A percentile compares a stretch with the other conserved stretches of the same genome.
These are phyloP conservation scores for Gasteruption jaculator DNA, from an alignment of 2,888 invertebrate genomes.

Conservation along the genomic window DNA sequence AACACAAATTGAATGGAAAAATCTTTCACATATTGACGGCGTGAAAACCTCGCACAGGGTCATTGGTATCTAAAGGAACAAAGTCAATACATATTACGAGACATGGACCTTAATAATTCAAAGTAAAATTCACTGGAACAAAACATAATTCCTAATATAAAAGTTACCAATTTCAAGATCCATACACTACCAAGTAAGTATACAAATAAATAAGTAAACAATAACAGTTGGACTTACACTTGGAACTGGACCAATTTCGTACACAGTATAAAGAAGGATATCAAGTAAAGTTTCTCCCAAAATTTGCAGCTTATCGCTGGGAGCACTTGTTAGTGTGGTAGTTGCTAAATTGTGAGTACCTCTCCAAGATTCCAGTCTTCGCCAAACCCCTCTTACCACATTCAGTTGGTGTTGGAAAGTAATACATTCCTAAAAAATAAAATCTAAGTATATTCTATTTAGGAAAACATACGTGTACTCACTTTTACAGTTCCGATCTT, in stretches of 20 bases:
- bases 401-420: constrained; percentile 87
- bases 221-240: constrained; percentile 37
- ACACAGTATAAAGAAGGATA: constrained; percentile 69
- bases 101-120: not conserved
- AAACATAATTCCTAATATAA: constrained; percentile 3
- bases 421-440: constrained; percentile 69
- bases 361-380: constrained; percentile 63
- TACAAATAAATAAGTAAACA: constrained; percentile 4
- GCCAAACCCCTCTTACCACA: constrained; percentile 72
- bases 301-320: constrained; percentile 79
- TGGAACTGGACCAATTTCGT: constrained; percentile 56
- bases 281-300: constrained; percentile 80
- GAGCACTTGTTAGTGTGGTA: constrained; percentile 58
- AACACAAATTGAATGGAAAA: constrained; percentile 72
- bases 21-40: constrained; percentile 56
- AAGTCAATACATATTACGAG: constrained; percentile 2
- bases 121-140: too few species aligned
- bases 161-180: not conserved
- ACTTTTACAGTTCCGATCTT: too few species aligned
- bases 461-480: too few species aligned
- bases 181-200: not conserved
- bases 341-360: constrained; percentile 48
- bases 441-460: not conserved
- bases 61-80: constrained; percentile 39
- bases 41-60: constrained; percentile 49